A percentile compares a stretch with the other conserved stretches of the same genome.
Evolutionary conservation across 2,888 invertebrate genomes (phyloP).

Genomic region (Romanomermis culicivorax): DNA sequence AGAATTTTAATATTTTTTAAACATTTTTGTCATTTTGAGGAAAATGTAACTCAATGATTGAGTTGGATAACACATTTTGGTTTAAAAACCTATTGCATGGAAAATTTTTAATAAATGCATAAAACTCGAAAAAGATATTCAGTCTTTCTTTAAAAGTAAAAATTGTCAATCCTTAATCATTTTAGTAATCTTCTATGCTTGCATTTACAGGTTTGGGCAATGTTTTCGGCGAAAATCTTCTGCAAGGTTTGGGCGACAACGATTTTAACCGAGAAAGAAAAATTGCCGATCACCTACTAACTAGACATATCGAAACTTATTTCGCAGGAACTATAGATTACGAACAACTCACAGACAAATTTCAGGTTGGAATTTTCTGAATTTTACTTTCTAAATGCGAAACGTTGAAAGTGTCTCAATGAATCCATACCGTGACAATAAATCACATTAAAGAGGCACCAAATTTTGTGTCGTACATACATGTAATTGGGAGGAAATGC

Average conservation of each 20-base stretch:
- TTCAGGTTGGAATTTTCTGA: constrained; percentile 29
- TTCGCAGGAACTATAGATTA: constrained; percentile 32
- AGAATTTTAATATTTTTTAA: background rate
- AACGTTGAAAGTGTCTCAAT: no score
- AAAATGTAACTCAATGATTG: background rate
- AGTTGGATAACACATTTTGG: background rate
- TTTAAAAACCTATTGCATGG: no score
- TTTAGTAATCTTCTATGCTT: no score
- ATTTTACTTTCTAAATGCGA: no score
- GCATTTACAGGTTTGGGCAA: constrained; percentile 49
- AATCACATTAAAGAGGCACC: no score
- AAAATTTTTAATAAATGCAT: no score
- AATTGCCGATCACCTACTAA: constrained; percentile 23
- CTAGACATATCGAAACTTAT: constrained; percentile 18
- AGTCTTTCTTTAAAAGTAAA: no score
- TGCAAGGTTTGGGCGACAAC: constrained; percentile 36
- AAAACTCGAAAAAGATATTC: no score
- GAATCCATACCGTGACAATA: no score
- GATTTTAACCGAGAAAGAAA: constrained; percentile 54
- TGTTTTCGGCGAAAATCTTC: constrained; percentile 53
- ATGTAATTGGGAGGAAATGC: no score
- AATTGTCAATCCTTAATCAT: no score
- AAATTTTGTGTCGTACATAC: no score
- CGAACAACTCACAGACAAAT: constrained; percentile 43
- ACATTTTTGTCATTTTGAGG: background rate